These are phyloP conservation scores for Neoaliturus tenellus DNA, from an alignment of 2,888 invertebrate species.

Conservation along the genomic window DNA sequence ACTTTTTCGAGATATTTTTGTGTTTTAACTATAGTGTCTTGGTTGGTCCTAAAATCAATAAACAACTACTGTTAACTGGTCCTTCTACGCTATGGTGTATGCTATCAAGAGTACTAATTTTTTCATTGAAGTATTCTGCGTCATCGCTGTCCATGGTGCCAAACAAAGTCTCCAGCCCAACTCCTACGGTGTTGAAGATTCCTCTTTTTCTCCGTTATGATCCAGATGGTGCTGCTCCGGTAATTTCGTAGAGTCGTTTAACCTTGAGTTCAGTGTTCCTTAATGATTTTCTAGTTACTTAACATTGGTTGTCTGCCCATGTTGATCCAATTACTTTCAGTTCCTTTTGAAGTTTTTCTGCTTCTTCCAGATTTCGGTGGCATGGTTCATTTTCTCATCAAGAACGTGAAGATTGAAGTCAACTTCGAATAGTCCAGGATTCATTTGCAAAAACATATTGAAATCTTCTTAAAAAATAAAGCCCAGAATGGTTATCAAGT, in stretches of 20 bases:
- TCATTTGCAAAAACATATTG: background rate
- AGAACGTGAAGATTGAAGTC: background rate
- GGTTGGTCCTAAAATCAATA: constrained; percentile 8
- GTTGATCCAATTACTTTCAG: background rate
- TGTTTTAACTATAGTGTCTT: constrained; percentile 13
- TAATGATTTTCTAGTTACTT: background rate
- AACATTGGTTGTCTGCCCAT: background rate
- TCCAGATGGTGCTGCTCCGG: background rate
- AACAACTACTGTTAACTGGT: constrained; percentile 25
- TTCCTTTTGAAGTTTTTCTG: background rate
- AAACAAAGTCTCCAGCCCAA: constrained; percentile 1
- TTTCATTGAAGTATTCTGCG: constrained; percentile 32
- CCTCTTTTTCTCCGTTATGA: background rate
- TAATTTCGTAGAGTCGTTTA: background rate
- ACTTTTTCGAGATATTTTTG: constrained; percentile 21
- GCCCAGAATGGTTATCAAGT: background rate
- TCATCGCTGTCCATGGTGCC: constrained; percentile 34
- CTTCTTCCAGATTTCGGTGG: constrained; percentile 57
- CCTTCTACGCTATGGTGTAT: constrained; percentile 40
- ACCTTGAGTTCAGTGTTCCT: background rate
- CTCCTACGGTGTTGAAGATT: background rate
- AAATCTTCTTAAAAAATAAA: constrained; percentile 23
- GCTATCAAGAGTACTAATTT: constrained; percentile 5
- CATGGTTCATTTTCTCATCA: background rate
- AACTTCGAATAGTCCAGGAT: constrained; percentile 5